phyloP scores from a whole-genome alignment of 2,888 invertebrate genomes.

The Psylliodes chrysocephalus region DNA sequence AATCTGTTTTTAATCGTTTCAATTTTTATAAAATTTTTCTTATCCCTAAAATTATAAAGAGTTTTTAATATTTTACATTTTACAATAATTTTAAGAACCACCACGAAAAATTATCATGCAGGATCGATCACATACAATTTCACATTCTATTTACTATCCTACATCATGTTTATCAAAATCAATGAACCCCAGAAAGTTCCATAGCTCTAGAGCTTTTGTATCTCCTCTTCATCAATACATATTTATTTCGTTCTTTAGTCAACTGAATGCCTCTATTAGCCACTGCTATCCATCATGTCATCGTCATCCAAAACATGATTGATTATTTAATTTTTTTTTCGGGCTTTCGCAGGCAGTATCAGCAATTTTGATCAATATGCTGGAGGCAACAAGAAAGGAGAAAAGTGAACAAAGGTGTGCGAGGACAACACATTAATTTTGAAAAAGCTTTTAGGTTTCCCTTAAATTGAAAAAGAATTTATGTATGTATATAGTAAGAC shows the following conservation, averaged over 20 bases:
- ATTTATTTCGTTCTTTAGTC: not conserved
- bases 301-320: constrained; percentile 4
- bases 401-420: not conserved
- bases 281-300: constrained; percentile 8
- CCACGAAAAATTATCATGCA: too few relatives aligned
- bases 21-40: too few relatives aligned
- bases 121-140: too few relatives aligned
- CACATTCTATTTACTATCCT: too few relatives aligned
- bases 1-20: too few relatives aligned
- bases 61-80: too few relatives aligned
- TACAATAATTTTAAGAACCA: too few relatives aligned
- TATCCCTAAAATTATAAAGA: too few relatives aligned
- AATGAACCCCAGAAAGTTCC: not conserved
- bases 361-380: not conserved
- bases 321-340: not conserved
- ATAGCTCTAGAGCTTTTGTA: constrained; percentile 1
- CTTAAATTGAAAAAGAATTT: not conserved
- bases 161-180: constrained; percentile 1
- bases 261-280: constrained; percentile 4
- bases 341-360: not conserved
- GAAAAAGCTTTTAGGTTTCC: not conserved
- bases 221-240: not conserved
- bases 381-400: too few relatives aligned
- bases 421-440: constrained; percentile 3
- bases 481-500: too few relatives aligned